Evolutionary conservation across 2,797 vertebrate genomes (phyloP).

Genomic region (Notolepis coatsorum): DNA sequence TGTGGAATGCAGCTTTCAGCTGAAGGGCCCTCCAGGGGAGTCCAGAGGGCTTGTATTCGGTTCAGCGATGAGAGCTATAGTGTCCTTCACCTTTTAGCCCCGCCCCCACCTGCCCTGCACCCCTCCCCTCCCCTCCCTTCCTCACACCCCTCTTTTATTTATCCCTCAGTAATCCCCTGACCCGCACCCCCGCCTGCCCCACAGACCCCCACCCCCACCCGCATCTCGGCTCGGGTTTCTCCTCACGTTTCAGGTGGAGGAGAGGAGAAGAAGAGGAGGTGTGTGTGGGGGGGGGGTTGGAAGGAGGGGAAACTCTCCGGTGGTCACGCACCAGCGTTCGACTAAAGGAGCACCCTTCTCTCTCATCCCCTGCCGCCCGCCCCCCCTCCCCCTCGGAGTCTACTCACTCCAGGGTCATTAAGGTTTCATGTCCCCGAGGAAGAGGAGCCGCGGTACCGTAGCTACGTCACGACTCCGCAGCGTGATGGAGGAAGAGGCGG

Average conservation of each 20-base stretch:
- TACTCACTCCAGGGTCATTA: conserved; percentile 20
- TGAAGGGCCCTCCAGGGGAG: background rate
- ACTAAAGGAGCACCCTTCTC: conserved; percentile 30
- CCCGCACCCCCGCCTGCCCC: background rate
- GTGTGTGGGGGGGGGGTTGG: background rate
- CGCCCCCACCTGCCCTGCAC: background rate
- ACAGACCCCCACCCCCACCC: conserved; percentile 5
- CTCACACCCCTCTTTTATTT: background rate
- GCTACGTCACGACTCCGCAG: conserved; percentile 9
- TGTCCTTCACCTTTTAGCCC: conserved; percentile 35
- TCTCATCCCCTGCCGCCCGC: conserved; percentile 2
- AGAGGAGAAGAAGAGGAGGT: conserved; percentile 13
- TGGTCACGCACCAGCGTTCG: conserved; percentile 40
- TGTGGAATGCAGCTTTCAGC: conserved; percentile 13
- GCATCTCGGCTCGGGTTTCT: conserved; percentile 25
- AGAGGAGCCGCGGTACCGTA: conserved; percentile 36
- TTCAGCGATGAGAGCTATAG: conserved; percentile 15
- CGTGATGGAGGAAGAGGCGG: background rate
- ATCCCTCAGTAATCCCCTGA: background rate
- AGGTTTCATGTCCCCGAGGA: conserved; percentile 11
- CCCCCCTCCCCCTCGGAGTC: background rate
- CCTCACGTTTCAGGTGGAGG: conserved; percentile 25
- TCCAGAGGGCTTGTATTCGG: background rate
- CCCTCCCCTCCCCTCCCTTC: background rate
- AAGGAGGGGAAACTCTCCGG: conserved; percentile 3